A percentile compares a stretch with the other conserved stretches of the same genome.
Conservation (phyloP, 2,797 vertebrate species). For the Urosaurus nigricauda region DNA sequence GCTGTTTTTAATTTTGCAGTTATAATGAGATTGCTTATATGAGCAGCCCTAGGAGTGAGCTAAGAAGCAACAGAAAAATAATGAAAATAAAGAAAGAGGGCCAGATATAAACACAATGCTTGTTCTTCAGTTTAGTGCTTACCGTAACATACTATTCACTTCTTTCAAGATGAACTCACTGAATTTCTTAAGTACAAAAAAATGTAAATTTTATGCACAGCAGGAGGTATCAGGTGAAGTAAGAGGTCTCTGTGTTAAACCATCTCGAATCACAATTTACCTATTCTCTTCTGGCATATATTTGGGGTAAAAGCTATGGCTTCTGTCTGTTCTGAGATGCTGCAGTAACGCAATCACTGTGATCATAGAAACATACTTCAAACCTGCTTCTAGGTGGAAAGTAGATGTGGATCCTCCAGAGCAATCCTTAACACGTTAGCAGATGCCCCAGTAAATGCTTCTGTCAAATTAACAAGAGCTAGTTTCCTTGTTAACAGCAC, state of each 20-base stretch:
- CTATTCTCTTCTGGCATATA: neutral
- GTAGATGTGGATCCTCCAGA: conserved; percentile 53
- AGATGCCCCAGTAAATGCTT: conserved; percentile 47
- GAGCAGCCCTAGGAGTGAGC: neutral
- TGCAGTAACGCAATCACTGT: neutral
- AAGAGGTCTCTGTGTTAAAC: neutral
- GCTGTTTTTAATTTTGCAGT: neutral
- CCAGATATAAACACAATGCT: neutral
- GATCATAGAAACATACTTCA: conserved; percentile 35
- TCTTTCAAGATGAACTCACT: neutral
- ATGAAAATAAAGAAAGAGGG: neutral
- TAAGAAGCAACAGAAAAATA: neutral
- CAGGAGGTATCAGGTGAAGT: neutral
- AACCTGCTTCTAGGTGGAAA: conserved; percentile 40
- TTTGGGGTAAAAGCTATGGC: neutral
- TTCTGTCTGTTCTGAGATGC: conserved; percentile 24
- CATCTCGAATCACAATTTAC: neutral
- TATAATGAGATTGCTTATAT: neutral
- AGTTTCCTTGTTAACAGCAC: conserved; percentile 10
- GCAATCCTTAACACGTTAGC: conserved; percentile 51
- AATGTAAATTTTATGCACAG: neutral
- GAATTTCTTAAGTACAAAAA: neutral
- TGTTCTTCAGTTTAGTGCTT: neutral
- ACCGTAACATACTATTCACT: neutral
- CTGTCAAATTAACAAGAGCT: conserved; percentile 10